Evolutionary conservation across 2,113 vertebrate genomes (phyloP), one percentile per base, ranked within the genome.

Genomic region (Hipposideros armiger): DNA sequence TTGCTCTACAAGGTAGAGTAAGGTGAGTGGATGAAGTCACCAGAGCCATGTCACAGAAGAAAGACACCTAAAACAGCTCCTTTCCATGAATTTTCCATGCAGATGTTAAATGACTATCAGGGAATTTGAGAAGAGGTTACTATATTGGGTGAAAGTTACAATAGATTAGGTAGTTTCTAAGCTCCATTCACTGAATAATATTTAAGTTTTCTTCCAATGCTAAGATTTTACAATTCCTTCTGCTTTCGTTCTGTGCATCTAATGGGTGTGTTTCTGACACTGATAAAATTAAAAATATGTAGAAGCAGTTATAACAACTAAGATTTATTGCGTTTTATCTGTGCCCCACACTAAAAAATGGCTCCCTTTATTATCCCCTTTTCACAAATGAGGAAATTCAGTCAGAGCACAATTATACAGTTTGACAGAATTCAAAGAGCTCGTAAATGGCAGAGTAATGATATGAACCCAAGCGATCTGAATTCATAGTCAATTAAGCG

Each of bases 371-470:
- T 62, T n/a, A 66, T 52, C 2, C 7, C 13, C 47, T 74, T 88
- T 80, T 77, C 67, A 90, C 80, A 67, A 56, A 52, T 52, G 50
- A 94, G n/a, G 56, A 96, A 64, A 87, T 8, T 40, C 36, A 83
- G 32, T 11, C 62, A 94, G 26, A 58, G 10, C 72, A 54, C 19
- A 6, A 19, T 40, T 70, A 66, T 3, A 4, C 7, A 47, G 10
- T 56, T 45, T 70, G 62, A 62, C 30, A 9, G 93, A 84, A 22
- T 64, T 56, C 73, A 76, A 17, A 84, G 11, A 42, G 20, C 14
- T 90, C 15, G 3, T 62, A 56, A 62, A 9, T n/a, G 24, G 3
- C 40, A 78, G 22, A 77, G 19, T 40, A 72, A 60, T 17, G 6
- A 76, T 22, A 45, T 45, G n/a, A 83, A 70, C 70, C 45, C 32